phyloP scores from a whole-genome alignment of 2,113 vertebrate genomes.

The Hassar affinis region DNA sequence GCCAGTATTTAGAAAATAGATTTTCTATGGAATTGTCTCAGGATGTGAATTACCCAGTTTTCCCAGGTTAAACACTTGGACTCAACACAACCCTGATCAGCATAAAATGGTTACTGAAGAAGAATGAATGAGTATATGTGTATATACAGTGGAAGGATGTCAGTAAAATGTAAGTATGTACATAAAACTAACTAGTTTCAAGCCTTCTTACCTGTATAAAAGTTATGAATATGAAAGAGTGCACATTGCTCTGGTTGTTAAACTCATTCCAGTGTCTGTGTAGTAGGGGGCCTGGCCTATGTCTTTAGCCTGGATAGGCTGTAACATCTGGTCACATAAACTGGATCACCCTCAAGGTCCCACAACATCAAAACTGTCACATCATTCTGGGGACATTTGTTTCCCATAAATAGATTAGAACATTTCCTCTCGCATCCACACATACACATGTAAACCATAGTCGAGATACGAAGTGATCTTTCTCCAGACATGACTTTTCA shows the following conservation, averaged over 20 bases:
- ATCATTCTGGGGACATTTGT: neutral
- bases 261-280: neutral
- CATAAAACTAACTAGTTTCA: neutral
- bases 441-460: constrained; percentile 6
- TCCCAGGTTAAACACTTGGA: neutral
- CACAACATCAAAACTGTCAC: neutral
- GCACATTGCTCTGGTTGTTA: neutral
- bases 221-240: neutral
- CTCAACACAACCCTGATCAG: neutral
- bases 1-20: neutral
- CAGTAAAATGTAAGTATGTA: neutral
- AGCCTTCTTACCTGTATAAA: neutral
- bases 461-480: neutral
- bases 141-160: neutral
- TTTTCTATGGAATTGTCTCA: neutral
- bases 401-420: neutral
- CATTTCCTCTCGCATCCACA: constrained; percentile 16
- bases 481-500: constrained; percentile 15
- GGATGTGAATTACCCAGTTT: neutral
- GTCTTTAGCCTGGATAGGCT: neutral
- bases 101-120: neutral
- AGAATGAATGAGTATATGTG: neutral
- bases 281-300: neutral
- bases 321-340: neutral
- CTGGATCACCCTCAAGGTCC: neutral